Evolutionary conservation across 2,888 invertebrate genomes (phyloP), one percentile per base, ranked within the genome.

Genomic region (Agrilus biguttatus): DNA sequence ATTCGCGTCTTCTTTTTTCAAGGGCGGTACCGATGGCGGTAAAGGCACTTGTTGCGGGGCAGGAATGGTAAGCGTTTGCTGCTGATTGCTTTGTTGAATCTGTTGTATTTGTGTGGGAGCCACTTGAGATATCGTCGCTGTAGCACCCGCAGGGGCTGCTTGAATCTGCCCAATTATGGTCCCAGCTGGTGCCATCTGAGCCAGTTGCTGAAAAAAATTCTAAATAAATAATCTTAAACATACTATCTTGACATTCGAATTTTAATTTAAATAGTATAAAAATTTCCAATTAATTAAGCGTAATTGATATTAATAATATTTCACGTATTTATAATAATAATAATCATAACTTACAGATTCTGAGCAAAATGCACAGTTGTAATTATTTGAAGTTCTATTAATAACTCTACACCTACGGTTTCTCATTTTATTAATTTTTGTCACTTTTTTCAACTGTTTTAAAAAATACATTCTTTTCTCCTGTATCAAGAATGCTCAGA

Each of bases 121-220:
- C 14, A 63, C 62, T 46, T 62, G 63, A 1, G 58, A 48, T 38
- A 63, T 57, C 5, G 61, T 49, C 2, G 65, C 50, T 12, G 59
- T 55, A 45, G 44, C 38, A 21, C 56, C 55, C 12, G 58, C 42
- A 6, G 53, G 53, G 5, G 59, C 53, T 28, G 28, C 52, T 48
- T 66, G 66, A 39, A 66, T 59, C 47, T 66, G 66, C 7, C 65
- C 52, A 62, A 73, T 67, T 36, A 67, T 65, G 10, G 67, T 60
- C 5, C 73, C 72, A 2, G 69, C 63, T 43, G 70, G 70, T 2
- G 69, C 61, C 70, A 75, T 73, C 38, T 72, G 67, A 14, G 69
- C 61, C 38, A 73, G 51, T 68, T 73, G 56, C 50, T 55, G 49
- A 42, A 50, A 34, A 37, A 23, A 36, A 14, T n/a, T 36, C 14